Base-by-base conservation (phyloP, 2,888 invertebrate genomes). In the Eupelmus urozonus region DNA sequence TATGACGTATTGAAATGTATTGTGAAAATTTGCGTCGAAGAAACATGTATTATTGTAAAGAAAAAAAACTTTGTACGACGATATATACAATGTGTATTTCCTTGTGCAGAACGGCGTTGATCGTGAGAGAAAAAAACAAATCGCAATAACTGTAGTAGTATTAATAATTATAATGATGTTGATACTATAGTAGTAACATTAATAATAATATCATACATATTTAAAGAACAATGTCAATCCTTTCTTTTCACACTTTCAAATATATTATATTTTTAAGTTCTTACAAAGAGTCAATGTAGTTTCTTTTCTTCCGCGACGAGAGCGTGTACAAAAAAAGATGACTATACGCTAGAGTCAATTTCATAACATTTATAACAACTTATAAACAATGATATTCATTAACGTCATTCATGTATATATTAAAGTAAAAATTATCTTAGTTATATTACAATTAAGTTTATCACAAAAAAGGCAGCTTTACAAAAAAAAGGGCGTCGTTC, bases 181-280 rank as follows among this genome's bases (percentile, higher is more conserved):
- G 76, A 76, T 65, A 65, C 62, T 65, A 55, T 63, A n/a, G 13
- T 40, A 71, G 51, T 59, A 55, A 40, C 18, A 49, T 57, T 76
- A 76, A 71, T 63, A 63, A 65, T 71, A 70, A 70, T 76, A 71
- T 25, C 29, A 76, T 53, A 49, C n/a, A 20, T 65, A 45, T 62
- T 76, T 53, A 59, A 74, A 67, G 2, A 29, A 42, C 7, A 53
- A 16, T 51, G 18, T 51, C 40, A 1, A 60, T 34, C 5, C 1
- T 66, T 59, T 60, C 3, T 40, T 67, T 62, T 60, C 42, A 40
- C 60, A 59, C 51, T 27, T 63, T 23, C 57, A 71, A 20, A 34
- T 62, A 71, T 29, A 62, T 23, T 40, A 18, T 71, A 51, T 34
- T 51, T 62, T 34, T 59, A 62, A 42, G 20, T 72, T 55, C 16